These are phyloP conservation scores for Meriones psammophilus DNA, from an alignment of 2,797 vertebrate genomes.

Conservation along the genomic window DNA sequence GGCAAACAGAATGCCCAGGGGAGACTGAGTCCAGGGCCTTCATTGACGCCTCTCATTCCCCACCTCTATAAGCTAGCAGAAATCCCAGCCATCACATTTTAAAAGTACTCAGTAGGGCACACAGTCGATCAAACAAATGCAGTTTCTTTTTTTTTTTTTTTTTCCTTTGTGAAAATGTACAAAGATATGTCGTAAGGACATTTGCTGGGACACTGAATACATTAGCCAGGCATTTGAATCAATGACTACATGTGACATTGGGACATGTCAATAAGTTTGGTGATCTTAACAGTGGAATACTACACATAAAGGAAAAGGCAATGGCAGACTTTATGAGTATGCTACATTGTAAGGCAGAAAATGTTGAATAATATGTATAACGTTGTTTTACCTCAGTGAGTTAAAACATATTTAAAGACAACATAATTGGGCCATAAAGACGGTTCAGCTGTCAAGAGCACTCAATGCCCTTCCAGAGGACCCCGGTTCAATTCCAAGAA, in stretches of 20 bases:
- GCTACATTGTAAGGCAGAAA: too few species aligned
- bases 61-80: not conserved
- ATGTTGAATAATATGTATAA: not conserved
- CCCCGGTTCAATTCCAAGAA: not conserved
- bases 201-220: rapidly evolving
- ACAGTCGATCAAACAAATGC: not conserved
- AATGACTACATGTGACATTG: rapidly evolving
- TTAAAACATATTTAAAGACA: not conserved
- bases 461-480: not conserved
- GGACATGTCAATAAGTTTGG: not conserved
- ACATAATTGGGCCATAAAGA: not conserved
- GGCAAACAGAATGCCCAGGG: not conserved
- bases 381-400: not conserved
- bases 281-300: not conserved
- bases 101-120: not conserved
- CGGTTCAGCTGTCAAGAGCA: not conserved
- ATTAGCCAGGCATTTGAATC: not conserved
- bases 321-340: rapidly evolving
- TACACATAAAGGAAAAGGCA: not conserved
- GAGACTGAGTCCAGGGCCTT: not conserved
- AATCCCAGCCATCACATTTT: not conserved
- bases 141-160: not conserved
- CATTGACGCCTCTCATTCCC: not conserved
- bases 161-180: too few species aligned
- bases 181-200: too few species aligned